Evolutionary conservation across 1,140 invertebrate species (phyloP), one percentile per base, ranked within the genome.

Genomic region (Charaxes varanes): DNA sequence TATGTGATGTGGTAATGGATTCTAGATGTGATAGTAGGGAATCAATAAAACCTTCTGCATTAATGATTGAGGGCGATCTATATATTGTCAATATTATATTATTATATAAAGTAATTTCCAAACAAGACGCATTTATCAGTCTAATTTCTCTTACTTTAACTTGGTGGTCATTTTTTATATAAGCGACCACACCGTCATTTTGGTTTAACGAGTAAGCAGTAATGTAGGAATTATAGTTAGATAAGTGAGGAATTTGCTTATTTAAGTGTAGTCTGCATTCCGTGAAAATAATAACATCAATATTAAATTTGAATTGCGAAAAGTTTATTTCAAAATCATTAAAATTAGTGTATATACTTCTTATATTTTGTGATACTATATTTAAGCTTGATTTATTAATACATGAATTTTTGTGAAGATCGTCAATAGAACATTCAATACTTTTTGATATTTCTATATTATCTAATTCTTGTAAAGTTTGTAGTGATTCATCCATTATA

Each of bases 41-140:
- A 8, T 34, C 18, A n/a, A 58, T 44, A 38, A 58, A 58, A 4
- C 0, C 2, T 0, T 59, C 46, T 4, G 51, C 47, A 21, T 47
- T 44, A 5, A n/a, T 11, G 11, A 45, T 47, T 6, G 51, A 59
- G 18, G 47, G 47, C 1, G 47, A 59, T 4, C 51, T 15, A 21
- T 33, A 41, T 13, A 31, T 24, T 6, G 16, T 3, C 15, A 35
- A 13, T 6, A 49, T 19, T 13, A 23, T 27, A 14, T 24, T 24
- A 6, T 24, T 6, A 24, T 24, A 24, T 24, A 24, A 3, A 4
- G 8, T 24, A 24, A 24, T 24, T 24, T 24, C 4, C 8, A 30
- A 30, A n/a, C 27, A 8, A 30, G 27, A 30, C 13, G 27, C 27
- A 30, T 30, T 8, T 30, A 14, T 8, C 8, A 30, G 13, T 3